phyloP scores from a whole-genome alignment of 1,140 invertebrate genomes.

The Hydropsyche tenuis region DNA sequence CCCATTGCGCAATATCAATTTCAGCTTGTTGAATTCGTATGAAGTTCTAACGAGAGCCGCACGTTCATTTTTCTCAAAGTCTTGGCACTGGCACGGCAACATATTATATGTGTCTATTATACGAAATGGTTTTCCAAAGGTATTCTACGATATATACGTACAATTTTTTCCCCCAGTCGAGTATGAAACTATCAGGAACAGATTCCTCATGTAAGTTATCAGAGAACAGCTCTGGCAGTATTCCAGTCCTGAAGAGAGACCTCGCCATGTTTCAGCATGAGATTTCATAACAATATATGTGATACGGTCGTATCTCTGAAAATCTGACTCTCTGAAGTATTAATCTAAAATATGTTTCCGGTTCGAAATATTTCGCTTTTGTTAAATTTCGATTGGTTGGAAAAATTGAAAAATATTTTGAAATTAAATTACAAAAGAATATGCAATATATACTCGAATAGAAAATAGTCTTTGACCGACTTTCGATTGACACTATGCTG shows the following conservation, averaged over 20 bases:
- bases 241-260: constrained; percentile 31
- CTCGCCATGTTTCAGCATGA: constrained; percentile 19
- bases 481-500: too few species aligned
- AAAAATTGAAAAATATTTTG: too few species aligned
- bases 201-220: constrained; percentile 38
- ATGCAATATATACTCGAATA: too few species aligned
- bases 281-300: constrained; percentile 18
- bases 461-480: too few species aligned
- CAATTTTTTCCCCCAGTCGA: neutral
- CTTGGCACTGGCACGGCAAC: neutral
- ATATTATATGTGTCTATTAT: constrained; percentile 19
- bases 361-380: too few species aligned
- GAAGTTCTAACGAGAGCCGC: constrained; percentile 13
- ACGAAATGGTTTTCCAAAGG: constrained; percentile 9
- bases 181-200: constrained; percentile 30
- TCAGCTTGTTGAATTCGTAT: constrained; percentile 21
- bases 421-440: too few species aligned
- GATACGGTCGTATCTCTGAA: neutral
- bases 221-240: constrained; percentile 22
- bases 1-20: constrained; percentile 8
- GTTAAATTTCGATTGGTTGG: too few species aligned
- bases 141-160: neutral
- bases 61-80: constrained; percentile 18
- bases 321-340: neutral
- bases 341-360: too few species aligned